phyloP scores from a whole-genome alignment of 2,888 invertebrate species.

The Sarcophaga caerulescens region DNA sequence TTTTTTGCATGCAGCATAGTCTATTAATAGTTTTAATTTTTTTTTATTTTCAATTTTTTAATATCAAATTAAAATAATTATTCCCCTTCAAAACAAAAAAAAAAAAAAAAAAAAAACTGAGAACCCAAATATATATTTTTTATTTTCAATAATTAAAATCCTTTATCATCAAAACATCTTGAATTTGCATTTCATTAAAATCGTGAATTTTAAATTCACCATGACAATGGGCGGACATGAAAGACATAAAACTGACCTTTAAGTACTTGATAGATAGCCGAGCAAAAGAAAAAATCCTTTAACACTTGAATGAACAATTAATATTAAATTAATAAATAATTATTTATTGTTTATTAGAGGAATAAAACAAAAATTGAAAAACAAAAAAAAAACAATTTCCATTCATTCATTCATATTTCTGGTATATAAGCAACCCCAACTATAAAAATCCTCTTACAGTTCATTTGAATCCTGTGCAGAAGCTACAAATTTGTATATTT shows the following conservation, averaged over 20 bases:
- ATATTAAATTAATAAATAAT: conserved; percentile 47
- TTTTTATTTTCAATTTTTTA: no score
- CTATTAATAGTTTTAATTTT: no score
- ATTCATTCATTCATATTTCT: not conserved
- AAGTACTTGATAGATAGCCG: not conserved
- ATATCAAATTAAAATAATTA: no score
- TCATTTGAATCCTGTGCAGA: conserved; percentile 1
- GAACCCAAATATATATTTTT: no score
- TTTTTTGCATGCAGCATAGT: no score
- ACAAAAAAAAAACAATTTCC: not conserved
- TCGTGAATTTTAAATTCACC: conserved; percentile 33
- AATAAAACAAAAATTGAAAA: conserved; percentile 3
- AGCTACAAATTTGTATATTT: not conserved
- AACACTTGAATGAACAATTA: conserved; percentile 52
- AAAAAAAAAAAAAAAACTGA: no score
- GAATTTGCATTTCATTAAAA: conserved; percentile 39
- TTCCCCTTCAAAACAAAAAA: no score
- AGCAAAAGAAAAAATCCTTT: not conserved
- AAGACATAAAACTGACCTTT: conserved; percentile 41
- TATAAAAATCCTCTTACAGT: not conserved
- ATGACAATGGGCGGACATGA: conserved; percentile 16
- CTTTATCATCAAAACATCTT: not conserved
- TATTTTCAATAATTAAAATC: no score
- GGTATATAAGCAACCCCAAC: conserved; percentile 34
- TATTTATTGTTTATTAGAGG: not conserved